Evolutionary conservation across 2,888 invertebrate genomes (phyloP), one percentile per base, ranked within the genome.

Genomic region (Synergus umbraculus): DNA sequence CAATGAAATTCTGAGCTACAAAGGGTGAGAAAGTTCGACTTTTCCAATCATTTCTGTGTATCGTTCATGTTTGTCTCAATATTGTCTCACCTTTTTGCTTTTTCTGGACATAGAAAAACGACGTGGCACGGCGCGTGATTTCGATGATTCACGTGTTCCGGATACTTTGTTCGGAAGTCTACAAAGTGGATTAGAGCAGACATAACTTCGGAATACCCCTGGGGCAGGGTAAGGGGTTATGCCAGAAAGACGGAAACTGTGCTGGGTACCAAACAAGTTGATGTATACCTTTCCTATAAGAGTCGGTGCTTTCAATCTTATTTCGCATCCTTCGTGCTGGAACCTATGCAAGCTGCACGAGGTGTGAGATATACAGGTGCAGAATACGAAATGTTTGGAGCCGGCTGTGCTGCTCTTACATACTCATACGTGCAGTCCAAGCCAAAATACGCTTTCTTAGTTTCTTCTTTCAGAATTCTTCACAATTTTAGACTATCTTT

Each of bases 141-240:
- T 80, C 80, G 80, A 83, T 81, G 83, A 81, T 83, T 78, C 80
- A 83, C 83, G 83, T 83, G 83, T 80, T 78, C 78, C 76, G 78
- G 81, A 76, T 83, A 81, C 83, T 83, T 78, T 77, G 80, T 79
- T 80, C 81, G 79, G 79, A 83, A 83, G 80, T 76, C 81, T 80
- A 77, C 80, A 79, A 80, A 83, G 83, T 81, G 80, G 83, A 83
- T 81, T 79, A 78, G 78, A 83, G 81, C 80, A 76, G 81, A 78
- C 80, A 81, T 80, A 80, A 81, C 79, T 81, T 81, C 78, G 80
- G 78, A 81, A 83, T 78, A 79, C 80, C 79, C 78, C 78, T 58
- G 73, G 78, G 78, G 81, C 80, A 78, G 80, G 77, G 79, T 80
- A 78, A 54, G 78, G 77, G 80, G 83, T 76, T 65, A 81, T 80